Evolutionary conservation across 2,113 vertebrate species (phyloP), one percentile per base, ranked within the genome.

Genomic region (Tetrao urogallus): DNA sequence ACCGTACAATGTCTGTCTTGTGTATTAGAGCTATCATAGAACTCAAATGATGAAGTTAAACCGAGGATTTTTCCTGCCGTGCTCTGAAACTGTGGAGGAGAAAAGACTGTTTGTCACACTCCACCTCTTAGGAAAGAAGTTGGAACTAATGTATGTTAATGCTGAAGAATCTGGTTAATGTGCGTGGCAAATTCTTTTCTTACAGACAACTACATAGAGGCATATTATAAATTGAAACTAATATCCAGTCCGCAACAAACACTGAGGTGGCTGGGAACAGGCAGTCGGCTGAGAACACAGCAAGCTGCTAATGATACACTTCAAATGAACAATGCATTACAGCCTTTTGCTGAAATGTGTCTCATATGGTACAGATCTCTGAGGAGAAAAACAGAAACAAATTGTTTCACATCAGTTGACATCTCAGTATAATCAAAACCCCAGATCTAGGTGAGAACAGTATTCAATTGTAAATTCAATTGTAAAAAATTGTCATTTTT

Each of bases 391-490:
- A 66, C 27, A 75, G 73, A 90, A 92, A 81, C 19, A 67, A 86
- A 82, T 65, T 22, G 13, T 86, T 94, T 86, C 7, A 2, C 36
- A 76, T 79, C 70, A 65, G 47, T 90, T 84, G 83, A 36, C n/a
- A 76, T 63, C 63, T 92, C 58, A 63, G 47, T 43, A 65, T 69
- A 95, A 90, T 83, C 88, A 93, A 88, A 94, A 15, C 18, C 24
- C 13, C 47, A 81, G 32, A 64, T 75, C 20, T 73, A 88, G 38
- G 80, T 77, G 34, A 89, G 18, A 8, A 13, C 63, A 27, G 45
- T 86, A 45, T 61, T 94, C 57, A 92, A 65, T 86, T 86, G 34
- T 69, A 60, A 93, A 78, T 65, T 94, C 61, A 92, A 65, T 86
- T 84, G 34, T 69, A 60, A 93, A 78, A 38, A 38, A 38, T 38